Base-by-base conservation (phyloP, 2,113 vertebrate genomes). In the Platycercus adscitus region DNA sequence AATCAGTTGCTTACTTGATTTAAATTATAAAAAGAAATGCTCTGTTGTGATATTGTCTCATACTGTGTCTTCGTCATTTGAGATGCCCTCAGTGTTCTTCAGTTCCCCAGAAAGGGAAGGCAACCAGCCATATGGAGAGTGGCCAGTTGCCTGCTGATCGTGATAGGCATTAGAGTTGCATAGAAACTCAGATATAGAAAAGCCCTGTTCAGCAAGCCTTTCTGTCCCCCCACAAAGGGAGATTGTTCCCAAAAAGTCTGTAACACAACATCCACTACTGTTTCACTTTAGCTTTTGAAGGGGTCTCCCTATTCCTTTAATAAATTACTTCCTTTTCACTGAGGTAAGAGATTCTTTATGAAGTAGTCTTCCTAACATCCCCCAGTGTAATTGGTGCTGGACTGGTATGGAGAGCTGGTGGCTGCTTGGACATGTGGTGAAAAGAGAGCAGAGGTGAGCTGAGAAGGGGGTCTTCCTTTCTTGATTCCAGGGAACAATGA, bases 1-100 rank as follows among this genome's bases (percentile, higher is more conserved):
- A 96, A 96, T 96, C 85, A 68, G 56, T 96, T 96, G 88, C 94
- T 94, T 96, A 93, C 93, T 96, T 95, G 71, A 95, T 96, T 95
- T 96, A 94, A 94, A 95, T 91, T 93, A 91, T 90, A 91, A 94
- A 94, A 93, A 96, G 89, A 96, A 97, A 90, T 66, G 53, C 76
- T 96, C 79, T 63, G 68, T 75, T 95, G 88, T 63, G 82, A 94
- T 95, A 91, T 33, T 94, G 94, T 90, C 85, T 88, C 90, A 90
- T 88, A 91, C 94, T 89, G 96, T 88, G 95, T 94, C 93, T 85
- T 96, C 76, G 90, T 95, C 95, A 97, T 96, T 88, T 95, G 95
- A 97, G 94, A 94, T 88, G 76, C 71, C 70, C 88, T 83, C 50
- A 6, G 39, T 90, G 72, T 78, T 91, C 91, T 96, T 90, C 71